Percentiles rank a stretch among this genome's conserved stretches.
These are phyloP conservation scores for Nanorana parkeri DNA, from an alignment of 2,113 vertebrate species.

Conservation along the genomic window DNA sequence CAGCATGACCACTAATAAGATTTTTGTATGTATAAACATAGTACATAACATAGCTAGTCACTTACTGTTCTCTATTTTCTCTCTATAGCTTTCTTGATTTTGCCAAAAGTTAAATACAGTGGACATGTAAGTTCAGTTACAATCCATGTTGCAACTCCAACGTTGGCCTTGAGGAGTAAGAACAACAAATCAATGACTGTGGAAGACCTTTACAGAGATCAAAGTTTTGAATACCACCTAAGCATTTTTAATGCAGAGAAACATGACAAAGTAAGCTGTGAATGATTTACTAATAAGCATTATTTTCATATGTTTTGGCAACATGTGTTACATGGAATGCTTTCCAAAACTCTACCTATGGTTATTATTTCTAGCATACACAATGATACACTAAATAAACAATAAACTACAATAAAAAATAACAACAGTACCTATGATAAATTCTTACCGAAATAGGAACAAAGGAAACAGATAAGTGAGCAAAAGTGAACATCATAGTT, in stretches of 20 bases:
- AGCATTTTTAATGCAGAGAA: conserved; percentile 63
- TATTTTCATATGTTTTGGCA: too few relatives aligned
- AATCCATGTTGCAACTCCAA: conserved; percentile 64
- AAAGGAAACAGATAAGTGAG: too few relatives aligned
- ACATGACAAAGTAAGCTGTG: conserved; percentile 68
- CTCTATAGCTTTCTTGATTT: conserved; percentile 67
- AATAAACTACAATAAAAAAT: too few relatives aligned
- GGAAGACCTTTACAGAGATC: conserved; percentile 68
- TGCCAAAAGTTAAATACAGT: conserved; percentile 65
- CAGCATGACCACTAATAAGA: background rate
- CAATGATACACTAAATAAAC: too few relatives aligned
- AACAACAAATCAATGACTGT: conserved; percentile 59
- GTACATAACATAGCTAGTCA: background rate
- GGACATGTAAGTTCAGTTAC: conserved; percentile 66
- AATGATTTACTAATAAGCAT: too few relatives aligned
- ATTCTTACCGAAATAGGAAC: too few relatives aligned
- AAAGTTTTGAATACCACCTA: conserved; percentile 62
- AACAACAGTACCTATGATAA: too few relatives aligned
- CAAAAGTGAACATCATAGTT: too few relatives aligned
- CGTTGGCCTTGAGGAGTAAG: conserved; percentile 34
- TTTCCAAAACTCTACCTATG: too few relatives aligned
- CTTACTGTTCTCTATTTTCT: background rate
- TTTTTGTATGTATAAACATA: background rate
- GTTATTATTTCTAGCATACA: too few relatives aligned
- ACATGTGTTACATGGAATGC: too few relatives aligned